A percentile compares a stretch with the other conserved stretches of the same genome.
Conservation (phyloP, 1,140 invertebrate genomes). For the Steinernema feltiae region DNA sequence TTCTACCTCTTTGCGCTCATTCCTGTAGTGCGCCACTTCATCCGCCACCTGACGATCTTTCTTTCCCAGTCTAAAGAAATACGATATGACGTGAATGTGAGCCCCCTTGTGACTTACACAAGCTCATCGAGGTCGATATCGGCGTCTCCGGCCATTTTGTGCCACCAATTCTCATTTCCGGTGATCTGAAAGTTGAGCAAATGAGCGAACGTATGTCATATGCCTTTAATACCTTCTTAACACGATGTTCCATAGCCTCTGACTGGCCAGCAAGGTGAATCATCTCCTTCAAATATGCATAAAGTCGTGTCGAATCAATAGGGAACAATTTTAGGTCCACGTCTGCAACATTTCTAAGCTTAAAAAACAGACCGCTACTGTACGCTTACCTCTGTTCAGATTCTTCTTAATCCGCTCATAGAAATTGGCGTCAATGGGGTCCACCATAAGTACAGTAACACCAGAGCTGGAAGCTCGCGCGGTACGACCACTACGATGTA, state of each 20-base stretch:
- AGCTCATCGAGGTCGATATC: neutral
- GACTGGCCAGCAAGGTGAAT: neutral
- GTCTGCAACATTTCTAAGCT: neutral
- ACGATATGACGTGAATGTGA: neutral
- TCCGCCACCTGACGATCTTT: neutral
- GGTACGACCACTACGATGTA: constrained; percentile 90
- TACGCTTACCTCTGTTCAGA: constrained; percentile 72
- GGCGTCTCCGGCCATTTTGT: neutral
- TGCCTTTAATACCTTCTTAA: no score
- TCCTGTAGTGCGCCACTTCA: neutral
- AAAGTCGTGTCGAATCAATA: neutral
- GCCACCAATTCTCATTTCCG: constrained; percentile 3
- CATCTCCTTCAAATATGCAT: neutral
- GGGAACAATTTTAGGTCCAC: constrained; percentile 2
- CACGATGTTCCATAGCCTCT: constrained; percentile 1
- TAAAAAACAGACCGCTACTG: neutral
- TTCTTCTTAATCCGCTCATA: constrained; percentile 77
- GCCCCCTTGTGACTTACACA: neutral
- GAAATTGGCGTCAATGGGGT: constrained; percentile 73
- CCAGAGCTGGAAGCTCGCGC: constrained; percentile 81
- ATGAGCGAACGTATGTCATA: no score
- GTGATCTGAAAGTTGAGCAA: no score
- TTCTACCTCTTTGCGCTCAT: neutral
- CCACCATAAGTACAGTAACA: constrained; percentile 82
- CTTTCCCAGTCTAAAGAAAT: neutral